A percentile compares a stretch with the other conserved stretches of the same genome.
These are phyloP conservation scores for Odontocolon sp. DNA, from an alignment of 2,888 invertebrate genomes.

Conservation along the genomic window DNA sequence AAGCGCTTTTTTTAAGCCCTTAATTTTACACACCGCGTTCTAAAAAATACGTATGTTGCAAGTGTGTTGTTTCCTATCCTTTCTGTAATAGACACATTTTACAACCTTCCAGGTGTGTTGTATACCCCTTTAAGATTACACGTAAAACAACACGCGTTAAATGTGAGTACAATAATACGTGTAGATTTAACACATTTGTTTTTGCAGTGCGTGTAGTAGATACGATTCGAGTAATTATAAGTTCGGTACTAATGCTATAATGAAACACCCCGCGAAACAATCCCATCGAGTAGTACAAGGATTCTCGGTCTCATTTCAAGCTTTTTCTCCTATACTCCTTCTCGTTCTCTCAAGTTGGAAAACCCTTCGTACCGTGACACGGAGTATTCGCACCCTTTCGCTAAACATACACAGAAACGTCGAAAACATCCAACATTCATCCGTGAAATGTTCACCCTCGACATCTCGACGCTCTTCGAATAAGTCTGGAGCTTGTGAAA, in stretches of 20 bases:
- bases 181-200: too few relatives aligned
- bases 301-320: background rate
- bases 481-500: slow-evolving; percentile 65
- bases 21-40: too few relatives aligned
- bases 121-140: too few relatives aligned
- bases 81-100: too few relatives aligned
- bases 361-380: background rate
- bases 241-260: slow-evolving; percentile 2
- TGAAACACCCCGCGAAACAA: background rate
- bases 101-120: background rate
- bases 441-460: slow-evolving; percentile 2
- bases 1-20: too few relatives aligned
- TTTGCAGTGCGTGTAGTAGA: background rate
- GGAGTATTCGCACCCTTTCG: background rate
- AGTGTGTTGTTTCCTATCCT: too few relatives aligned
- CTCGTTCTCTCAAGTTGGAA: background rate
- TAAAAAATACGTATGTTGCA: too few relatives aligned
- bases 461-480: slow-evolving; percentile 41
- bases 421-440: slow-evolving; percentile 10
- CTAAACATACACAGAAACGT: slow-evolving; percentile 5
- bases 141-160: too few relatives aligned
- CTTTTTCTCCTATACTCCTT: background rate
- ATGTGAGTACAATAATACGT: too few relatives aligned
- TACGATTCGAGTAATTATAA: slow-evolving; percentile 41
- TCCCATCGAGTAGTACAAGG: background rate